Evolutionary conservation across 2,888 invertebrate genomes (phyloP).

Genomic region (Poecilus cupreus): DNA sequence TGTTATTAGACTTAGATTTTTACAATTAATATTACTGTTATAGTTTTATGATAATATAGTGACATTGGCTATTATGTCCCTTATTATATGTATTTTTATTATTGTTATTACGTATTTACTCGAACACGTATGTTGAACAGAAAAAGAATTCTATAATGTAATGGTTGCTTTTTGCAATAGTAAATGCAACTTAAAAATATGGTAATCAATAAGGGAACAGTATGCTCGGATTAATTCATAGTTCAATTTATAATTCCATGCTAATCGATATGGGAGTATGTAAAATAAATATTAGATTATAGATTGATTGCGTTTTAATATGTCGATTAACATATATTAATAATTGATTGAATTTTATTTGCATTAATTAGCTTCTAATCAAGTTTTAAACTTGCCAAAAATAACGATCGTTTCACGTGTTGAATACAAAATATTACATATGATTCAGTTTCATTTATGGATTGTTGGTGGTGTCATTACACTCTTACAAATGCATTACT

Average conservation of each 20-base stretch:
- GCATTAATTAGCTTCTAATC: slow-evolving; percentile 34
- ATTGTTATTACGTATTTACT: too few species aligned
- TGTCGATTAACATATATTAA: slow-evolving; percentile 51
- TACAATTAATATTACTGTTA: too few species aligned
- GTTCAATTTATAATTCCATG: slow-evolving; percentile 16
- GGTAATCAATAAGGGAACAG: slow-evolving; percentile 14
- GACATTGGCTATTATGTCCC: too few species aligned
- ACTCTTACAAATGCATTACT: too few species aligned
- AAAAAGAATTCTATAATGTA: too few species aligned
- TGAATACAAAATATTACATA: slow-evolving; percentile 9
- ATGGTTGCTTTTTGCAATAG: too few species aligned
- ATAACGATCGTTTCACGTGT: background rate
- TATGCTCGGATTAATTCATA: slow-evolving; percentile 41
- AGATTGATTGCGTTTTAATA: slow-evolving; percentile 53
- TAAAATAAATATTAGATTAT: slow-evolving; percentile 52
- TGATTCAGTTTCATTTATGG: background rate
- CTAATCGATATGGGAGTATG: slow-evolving; percentile 40
- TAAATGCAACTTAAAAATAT: background rate
- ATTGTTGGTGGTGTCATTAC: too few species aligned
- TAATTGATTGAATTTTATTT: slow-evolving; percentile 45
- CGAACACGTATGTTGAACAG: background rate
- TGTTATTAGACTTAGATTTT: too few species aligned
- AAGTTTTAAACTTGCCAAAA: slow-evolving; percentile 37
- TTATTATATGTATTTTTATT: too few species aligned
- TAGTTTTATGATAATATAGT: too few species aligned